These are phyloP conservation scores for Aphyosemion australe DNA, from an alignment of 2,113 vertebrate genomes.

Conservation along the genomic window DNA sequence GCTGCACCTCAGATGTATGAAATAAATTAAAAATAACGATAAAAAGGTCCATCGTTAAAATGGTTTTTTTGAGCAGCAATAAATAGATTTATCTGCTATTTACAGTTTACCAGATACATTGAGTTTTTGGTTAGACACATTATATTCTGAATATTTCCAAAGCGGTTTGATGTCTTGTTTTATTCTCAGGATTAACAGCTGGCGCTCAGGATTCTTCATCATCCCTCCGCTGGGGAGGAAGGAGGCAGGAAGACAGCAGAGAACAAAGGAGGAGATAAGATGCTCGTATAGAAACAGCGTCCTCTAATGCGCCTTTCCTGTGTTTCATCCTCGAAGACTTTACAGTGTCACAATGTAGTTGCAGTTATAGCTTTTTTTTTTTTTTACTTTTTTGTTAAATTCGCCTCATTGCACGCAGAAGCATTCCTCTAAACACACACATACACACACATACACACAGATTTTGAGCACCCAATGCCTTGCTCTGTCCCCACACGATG, in stretches of 20 bases:
- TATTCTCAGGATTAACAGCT: constrained; percentile 49
- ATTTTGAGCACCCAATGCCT: constrained; percentile 56
- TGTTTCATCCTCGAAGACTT: constrained; percentile 42
- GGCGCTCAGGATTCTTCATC: constrained; percentile 46
- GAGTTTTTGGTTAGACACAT: constrained; percentile 44
- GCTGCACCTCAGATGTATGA: constrained; percentile 27
- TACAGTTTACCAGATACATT: constrained; percentile 49
- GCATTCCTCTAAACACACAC: constrained; percentile 39
- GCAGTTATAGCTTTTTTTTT: constrained; percentile 43
- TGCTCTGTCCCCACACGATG: constrained; percentile 57
- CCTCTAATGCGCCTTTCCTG: constrained; percentile 38
- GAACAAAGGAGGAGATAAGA: constrained; percentile 28
- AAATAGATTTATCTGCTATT: constrained; percentile 69
- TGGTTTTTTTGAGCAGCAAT: constrained; percentile 64
- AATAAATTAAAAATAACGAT: constrained; percentile 61
- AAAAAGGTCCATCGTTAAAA: constrained; percentile 53
- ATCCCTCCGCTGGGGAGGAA: constrained; percentile 29
- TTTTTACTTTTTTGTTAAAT: constrained; percentile 47
- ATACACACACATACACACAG: constrained; percentile 44
- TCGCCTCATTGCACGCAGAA: constrained; percentile 44
- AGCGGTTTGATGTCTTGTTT: constrained; percentile 36
- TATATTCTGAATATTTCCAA: constrained; percentile 45
- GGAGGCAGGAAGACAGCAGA: constrained; percentile 38
- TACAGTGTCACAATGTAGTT: constrained; percentile 47
- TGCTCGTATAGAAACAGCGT: constrained; percentile 13